These are phyloP conservation scores for Enoplosus armatus DNA, from an alignment of 2,797 vertebrate species.

Conservation along the genomic window DNA sequence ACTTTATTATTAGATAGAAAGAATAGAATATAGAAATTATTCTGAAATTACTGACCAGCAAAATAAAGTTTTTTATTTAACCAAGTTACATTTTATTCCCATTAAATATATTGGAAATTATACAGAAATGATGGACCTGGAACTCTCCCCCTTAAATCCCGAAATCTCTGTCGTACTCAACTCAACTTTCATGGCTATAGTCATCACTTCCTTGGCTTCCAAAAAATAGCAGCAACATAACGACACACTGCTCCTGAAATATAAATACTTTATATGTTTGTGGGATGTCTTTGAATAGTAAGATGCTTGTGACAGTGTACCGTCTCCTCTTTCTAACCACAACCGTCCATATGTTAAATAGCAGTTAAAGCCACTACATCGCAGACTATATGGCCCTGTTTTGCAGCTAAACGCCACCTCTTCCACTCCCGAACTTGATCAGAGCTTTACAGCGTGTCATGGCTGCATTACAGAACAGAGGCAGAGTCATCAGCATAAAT, in stretches of 20 bases:
- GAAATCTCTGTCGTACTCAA: not conserved
- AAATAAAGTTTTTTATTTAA: no score
- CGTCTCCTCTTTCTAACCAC: not conserved
- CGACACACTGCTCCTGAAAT: not conserved
- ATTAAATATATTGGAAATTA: not conserved
- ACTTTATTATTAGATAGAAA: no score
- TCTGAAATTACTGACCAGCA: no score
- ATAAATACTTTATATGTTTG: not conserved
- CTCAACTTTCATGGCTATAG: not conserved
- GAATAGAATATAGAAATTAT: no score
- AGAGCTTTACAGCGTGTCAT: conserved; percentile 43
- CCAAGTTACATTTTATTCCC: not conserved
- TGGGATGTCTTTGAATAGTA: not conserved
- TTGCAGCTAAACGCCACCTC: conserved; percentile 28
- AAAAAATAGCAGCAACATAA: not conserved
- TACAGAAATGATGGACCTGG: not conserved
- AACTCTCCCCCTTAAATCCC: not conserved
- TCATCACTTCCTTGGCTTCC: not conserved
- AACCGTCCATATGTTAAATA: not conserved
- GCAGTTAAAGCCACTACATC: conserved; percentile 2
- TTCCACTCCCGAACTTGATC: conserved; percentile 12
- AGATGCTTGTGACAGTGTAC: no score
- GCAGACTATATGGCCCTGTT: not conserved
- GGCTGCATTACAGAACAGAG: conserved; percentile 60
- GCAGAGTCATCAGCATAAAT: conserved; percentile 78